phyloP scores from a whole-genome alignment of 2,113 vertebrate species.

The Bos indicus region DNA sequence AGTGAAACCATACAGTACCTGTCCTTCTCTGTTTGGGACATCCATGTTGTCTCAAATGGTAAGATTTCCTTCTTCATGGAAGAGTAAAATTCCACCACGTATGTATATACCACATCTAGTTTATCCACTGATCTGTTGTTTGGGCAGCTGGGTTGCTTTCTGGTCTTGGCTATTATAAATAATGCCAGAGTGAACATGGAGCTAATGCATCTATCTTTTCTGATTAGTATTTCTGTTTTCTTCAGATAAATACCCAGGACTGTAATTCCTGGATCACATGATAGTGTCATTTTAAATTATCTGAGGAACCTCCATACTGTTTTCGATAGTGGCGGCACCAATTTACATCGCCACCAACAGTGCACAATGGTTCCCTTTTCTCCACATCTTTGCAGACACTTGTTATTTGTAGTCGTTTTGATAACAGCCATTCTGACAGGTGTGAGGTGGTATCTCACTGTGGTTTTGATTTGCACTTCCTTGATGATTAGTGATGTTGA shows the following conservation, averaged over 20 bases:
- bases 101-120: not conserved
- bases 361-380: not conserved
- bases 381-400: not conserved
- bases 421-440: not conserved
- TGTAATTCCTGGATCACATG: not conserved
- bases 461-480: not conserved
- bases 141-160: not conserved
- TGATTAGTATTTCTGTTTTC: not conserved
- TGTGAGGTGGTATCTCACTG: not conserved
- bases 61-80: not conserved
- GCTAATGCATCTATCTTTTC: not conserved
- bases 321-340: not conserved
- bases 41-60: not conserved
- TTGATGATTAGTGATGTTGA: not conserved
- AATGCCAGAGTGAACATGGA: not conserved
- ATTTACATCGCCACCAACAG: not conserved
- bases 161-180: not conserved
- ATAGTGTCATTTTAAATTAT: not conserved
- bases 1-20: not conserved
- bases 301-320: not conserved
- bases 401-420: not conserved
- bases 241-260: not conserved
- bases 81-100: not conserved
- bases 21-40: not conserved
- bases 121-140: not conserved